Conservation (phyloP, 64 coral and sea anemone genomes). For the Montipora capricornis region DNA sequence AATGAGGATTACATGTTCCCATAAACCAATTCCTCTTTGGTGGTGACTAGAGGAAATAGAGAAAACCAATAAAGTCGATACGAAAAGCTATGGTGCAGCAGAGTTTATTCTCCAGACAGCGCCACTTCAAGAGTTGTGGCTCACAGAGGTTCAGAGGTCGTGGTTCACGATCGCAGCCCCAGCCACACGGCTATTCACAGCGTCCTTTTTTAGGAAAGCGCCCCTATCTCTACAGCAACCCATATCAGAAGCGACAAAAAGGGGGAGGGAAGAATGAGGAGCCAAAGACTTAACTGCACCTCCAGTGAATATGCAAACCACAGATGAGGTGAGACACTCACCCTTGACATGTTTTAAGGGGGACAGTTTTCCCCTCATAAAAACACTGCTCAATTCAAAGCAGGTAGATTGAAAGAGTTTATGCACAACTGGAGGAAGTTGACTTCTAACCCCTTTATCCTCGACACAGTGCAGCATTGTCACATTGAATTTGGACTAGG, state of each 20-base stretch:
- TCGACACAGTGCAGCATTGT: no score
- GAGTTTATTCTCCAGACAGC: background rate
- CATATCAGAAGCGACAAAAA: constrained; percentile 4
- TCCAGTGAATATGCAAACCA: background rate
- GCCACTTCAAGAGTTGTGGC: constrained; percentile 1
- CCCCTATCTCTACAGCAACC: background rate
- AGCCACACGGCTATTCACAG: background rate
- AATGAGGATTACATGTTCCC: constrained; percentile 36
- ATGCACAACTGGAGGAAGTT: no score
- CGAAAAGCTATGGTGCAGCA: constrained; percentile 2
- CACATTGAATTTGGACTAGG: no score
- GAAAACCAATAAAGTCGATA: no score
- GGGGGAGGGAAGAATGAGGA: constrained; percentile 17
- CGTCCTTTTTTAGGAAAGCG: constrained; percentile 43
- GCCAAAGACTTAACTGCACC: constrained; percentile 4
- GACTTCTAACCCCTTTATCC: no score
- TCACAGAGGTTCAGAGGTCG: background rate
- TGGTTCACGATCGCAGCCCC: background rate
- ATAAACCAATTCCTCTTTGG: constrained; percentile 22
- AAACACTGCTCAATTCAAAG: background rate
- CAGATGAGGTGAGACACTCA: background rate
- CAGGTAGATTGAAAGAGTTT: background rate
- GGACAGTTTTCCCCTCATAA: background rate
- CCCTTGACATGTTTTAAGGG: background rate
- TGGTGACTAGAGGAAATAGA: no score